Base-by-base conservation (phyloP, 2,888 invertebrate genomes). In the Ennomos fuscantarius region DNA sequence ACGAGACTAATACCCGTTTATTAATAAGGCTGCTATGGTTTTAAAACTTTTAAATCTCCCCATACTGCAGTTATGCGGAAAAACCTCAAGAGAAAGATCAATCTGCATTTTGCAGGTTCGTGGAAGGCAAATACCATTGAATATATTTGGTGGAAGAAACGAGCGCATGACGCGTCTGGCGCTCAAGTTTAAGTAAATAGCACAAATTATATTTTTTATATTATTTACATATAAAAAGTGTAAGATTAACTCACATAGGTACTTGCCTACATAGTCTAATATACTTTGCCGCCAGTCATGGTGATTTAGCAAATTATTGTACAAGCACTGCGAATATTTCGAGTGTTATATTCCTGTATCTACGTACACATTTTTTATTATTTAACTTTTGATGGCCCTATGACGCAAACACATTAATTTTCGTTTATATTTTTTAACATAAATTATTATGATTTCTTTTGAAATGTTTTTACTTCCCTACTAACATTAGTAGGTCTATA, bases 301-400 rank as follows among this genome's bases (percentile, higher is more conserved):
- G 44, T 57, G 52, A 52, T 52, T 42, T 40, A 47, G 48, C 43
- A 43, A 51, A 50, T 45, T 44, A 39, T 36, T 48, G 43, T 47
- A 46, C 51, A 52, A 57, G 52, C 39, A 57, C 46, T 15, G 39
- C 24, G 24, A 24, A 24, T 24, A 24, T 24, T 44, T 2, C 37
- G 31, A 46, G 37, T 46, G 13, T 11, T 34, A 8, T 36, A 40
- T 10, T 41, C 24, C 36, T 24, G 36, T 36, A 45, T 10, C n/a
- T 13, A 13, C 13, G n/a, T 35, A 15, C 15, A 33, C 15, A 34
- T 41, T 48, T 48, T 48, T 37, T 32, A 11, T 6, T 34, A 39
- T 9, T 54, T 44, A 15, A 40, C 33, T 41, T 55, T 50, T 37
- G 33, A 13, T 31, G 9, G 1, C 9, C n/a, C 6, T 12, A 46